Percentiles rank a stretch among this genome's conserved stretches.
These are phyloP conservation scores for Tribolium freemani DNA, from an alignment of 2,888 invertebrate genomes.

Conservation along the genomic window DNA sequence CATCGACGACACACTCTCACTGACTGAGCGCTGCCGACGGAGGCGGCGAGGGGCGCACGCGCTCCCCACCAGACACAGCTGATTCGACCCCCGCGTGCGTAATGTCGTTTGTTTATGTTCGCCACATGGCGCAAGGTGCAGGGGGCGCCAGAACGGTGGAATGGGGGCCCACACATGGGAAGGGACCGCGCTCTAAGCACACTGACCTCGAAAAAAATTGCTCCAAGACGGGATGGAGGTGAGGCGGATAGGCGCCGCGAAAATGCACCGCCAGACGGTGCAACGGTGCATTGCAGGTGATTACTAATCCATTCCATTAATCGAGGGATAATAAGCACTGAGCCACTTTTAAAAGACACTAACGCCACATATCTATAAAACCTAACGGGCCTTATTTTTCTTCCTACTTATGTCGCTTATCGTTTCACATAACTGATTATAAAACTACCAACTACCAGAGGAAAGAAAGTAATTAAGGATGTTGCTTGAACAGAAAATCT, in stretches of 20 bases:
- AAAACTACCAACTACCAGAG: too few species aligned
- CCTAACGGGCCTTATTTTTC: not conserved
- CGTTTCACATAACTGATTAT: too few species aligned
- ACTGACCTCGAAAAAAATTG: conserved; percentile 25
- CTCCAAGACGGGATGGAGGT: not conserved
- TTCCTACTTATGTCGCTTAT: too few species aligned
- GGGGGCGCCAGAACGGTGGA: conserved; percentile 20
- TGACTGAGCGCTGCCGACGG: conserved; percentile 58
- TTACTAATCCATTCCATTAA: too few species aligned
- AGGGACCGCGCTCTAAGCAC: conserved; percentile 3
- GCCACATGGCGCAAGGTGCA: conserved; percentile 67
- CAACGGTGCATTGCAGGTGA: conserved; percentile 15
- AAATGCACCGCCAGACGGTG: not conserved
- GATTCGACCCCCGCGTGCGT: conserved; percentile 68
- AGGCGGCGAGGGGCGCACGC: conserved; percentile 47
- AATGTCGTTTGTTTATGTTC: conserved; percentile 71
- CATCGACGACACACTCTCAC: conserved; percentile 67
- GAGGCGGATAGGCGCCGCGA: not conserved
- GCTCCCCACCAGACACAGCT: conserved; percentile 63
- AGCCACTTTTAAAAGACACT: not conserved
- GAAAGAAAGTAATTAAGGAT: too few species aligned
- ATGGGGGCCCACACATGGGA: conserved; percentile 18
- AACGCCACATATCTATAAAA: not conserved
- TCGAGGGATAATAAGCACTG: not conserved
- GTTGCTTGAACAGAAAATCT: too few species aligned